phyloP scores from a whole-genome alignment of 2,888 invertebrate genomes.

The Parelbella ahira region DNA sequence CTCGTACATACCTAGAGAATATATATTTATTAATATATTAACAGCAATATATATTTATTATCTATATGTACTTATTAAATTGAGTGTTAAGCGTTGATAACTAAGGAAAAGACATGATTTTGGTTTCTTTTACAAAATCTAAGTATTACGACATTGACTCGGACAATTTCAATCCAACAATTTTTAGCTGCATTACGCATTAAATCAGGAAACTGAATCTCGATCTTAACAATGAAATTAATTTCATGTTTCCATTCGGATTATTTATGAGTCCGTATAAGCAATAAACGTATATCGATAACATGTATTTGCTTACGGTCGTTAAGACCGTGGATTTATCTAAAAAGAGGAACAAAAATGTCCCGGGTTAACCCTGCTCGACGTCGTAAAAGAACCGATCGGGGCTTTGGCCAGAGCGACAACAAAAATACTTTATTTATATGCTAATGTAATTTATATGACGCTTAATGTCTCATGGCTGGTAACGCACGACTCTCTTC shows the following conservation, averaged over 20 bases:
- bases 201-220: conserved; percentile 25
- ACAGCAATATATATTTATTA: no score
- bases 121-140: no score
- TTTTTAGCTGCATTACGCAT: no score
- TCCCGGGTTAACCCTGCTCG: conserved; percentile 65
- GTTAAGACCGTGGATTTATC: conserved; percentile 77
- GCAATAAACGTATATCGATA: conserved; percentile 77
- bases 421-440: conserved; percentile 81
- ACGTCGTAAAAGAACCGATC: conserved; percentile 72
- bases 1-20: no score
- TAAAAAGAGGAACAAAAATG: conserved; percentile 77
- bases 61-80: no score
- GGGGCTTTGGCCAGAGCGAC: conserved; percentile 60
- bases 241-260: conserved; percentile 70
- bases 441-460: conserved; percentile 81
- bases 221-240: conserved; percentile 69
- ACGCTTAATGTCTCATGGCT: conserved; percentile 78
- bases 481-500: conserved; percentile 78
- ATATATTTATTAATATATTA: no score
- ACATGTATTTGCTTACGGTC: conserved; percentile 76
- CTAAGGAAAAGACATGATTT: no score
- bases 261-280: conserved; percentile 76
- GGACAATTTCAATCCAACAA: no score
- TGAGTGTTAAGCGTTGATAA: no score
- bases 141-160: no score